Base-by-base conservation (phyloP, 1,140 invertebrate species). In the Pogonomyrmex barbatus region DNA sequence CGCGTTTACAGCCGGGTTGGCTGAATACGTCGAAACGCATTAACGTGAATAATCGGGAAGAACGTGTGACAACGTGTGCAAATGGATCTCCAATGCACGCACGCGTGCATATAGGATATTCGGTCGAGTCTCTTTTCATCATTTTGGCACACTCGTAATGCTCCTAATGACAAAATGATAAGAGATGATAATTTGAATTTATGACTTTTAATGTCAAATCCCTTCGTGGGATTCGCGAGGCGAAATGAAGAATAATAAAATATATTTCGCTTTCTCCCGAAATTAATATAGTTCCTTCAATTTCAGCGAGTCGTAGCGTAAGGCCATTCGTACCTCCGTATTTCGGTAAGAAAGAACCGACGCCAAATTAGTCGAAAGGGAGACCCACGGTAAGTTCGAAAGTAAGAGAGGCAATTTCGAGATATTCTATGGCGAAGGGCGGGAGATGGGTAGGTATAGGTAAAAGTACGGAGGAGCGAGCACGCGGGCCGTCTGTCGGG, bases 31-130 rank as follows among this genome's bases (percentile, higher is more conserved):
- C 30, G 24, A 73, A 73, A 47, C 30, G 54, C 42, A 81, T 81
- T 71, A 82, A 60, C 12, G 77, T 54, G 77, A 17, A 82, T 82
- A 82, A 82, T 82, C 54, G 67, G 30, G 17, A 73, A 36, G n/a
- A 67, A 47, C 24, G 67, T 58, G 67, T 71, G 52, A 82, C 78
- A 71, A 39, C 39, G 54, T n/a, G 24, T 17, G 65, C 14, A 67
- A 17, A 67, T 42, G 47, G n/a, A 68, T 42, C 42, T 24, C 24
- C 24, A 24, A 24, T 24, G 24, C 24, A 24, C 58, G 9, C 58
- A 50, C 39, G 5, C 12, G 10, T 42, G 24, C 24, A 33, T 24
- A 36, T 6, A 30, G 14, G 6, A 39, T 82, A 50, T 56, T 14
- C 39, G 78, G 36, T 79, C n/a, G 33, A 33, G 17, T 39, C 5